Base-by-base conservation (phyloP, 2,113 vertebrate genomes). In the Oreochromis niloticus region DNA sequence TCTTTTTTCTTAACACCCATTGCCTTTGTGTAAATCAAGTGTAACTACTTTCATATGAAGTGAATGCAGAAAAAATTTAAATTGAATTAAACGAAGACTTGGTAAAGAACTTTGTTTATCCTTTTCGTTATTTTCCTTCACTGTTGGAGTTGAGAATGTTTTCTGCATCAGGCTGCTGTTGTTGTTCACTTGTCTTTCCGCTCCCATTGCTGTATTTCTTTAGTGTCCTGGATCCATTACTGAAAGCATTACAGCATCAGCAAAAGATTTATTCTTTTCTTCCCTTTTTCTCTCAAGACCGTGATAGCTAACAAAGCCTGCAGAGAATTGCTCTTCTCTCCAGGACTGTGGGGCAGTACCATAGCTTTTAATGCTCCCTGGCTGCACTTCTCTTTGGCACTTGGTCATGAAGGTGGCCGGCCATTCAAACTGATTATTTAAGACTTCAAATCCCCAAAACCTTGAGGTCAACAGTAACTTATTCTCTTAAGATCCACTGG, bases 171-270 rank as follows among this genome's bases (percentile, higher is more conserved):
- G 80, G 59, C 52, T 89, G 86, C 85, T 92, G 88, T 86, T 89
- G 71, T 89, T 95, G 88, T 94, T 87, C 50, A 61, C 83, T 89
- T 93, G 63, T 84, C 85, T 56, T 85, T 66, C 27, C 87, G 92
- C 88, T 92, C 89, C 78, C 68, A 81, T 95, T 92, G 61, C 92
- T 94, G 57, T 85, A 88, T 92, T 89, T 92, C 80, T 89, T 92
- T 88, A 89, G 82, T 81, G 87, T 94, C 90, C 90, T 91, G 88
- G 80, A 89, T 88, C 43, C 83, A 83, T 92, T 92, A 94, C 92
- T 94, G 91, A 94, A 93, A 88, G 56, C 92, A 96, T 96, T 95
- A 94, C 92, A 88, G 87, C 94, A 93, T 94, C 91, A 92, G 86
- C 36, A 61, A 94, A 92, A 92, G 87, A 94, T 95, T 94, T 92